Evolutionary conservation across 1,140 invertebrate species (phyloP).

Genomic region (Zaprionus taronus): DNA sequence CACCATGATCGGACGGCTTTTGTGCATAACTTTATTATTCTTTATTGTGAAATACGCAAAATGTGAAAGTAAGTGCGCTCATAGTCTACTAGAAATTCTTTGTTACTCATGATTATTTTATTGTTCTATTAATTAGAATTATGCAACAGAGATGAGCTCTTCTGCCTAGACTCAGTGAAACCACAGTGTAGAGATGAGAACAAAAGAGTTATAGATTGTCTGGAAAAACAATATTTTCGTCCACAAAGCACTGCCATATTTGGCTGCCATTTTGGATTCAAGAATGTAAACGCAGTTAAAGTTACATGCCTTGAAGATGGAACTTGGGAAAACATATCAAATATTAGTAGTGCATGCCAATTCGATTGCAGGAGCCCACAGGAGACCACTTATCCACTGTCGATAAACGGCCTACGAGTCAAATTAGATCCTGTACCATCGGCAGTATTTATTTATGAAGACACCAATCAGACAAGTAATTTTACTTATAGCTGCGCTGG

Average conservation of each 20-base stretch:
- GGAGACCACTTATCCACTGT: accelerated
- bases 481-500: conserved; percentile 11
- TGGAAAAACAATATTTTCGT: neutral
- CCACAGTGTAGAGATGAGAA: neutral
- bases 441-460: neutral
- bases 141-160: neutral
- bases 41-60: no score
- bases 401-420: accelerated
- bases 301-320: conserved; percentile 9
- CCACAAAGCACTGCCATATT: neutral
- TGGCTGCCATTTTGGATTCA: neutral
- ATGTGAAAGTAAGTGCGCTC: conserved; percentile 24
- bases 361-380: conserved; percentile 2
- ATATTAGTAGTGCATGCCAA: neutral
- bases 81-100: no score
- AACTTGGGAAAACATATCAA: neutral
- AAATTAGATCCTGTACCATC: neutral
- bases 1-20: no score
- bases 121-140: neutral
- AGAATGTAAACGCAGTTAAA: neutral
- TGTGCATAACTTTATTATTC: no score
- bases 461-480: accelerated
- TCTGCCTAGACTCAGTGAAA: neutral
- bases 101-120: neutral
- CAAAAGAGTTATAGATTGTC: accelerated